phyloP scores from a whole-genome alignment of 2,888 invertebrate species.

The Capitulum mitella region DNA sequence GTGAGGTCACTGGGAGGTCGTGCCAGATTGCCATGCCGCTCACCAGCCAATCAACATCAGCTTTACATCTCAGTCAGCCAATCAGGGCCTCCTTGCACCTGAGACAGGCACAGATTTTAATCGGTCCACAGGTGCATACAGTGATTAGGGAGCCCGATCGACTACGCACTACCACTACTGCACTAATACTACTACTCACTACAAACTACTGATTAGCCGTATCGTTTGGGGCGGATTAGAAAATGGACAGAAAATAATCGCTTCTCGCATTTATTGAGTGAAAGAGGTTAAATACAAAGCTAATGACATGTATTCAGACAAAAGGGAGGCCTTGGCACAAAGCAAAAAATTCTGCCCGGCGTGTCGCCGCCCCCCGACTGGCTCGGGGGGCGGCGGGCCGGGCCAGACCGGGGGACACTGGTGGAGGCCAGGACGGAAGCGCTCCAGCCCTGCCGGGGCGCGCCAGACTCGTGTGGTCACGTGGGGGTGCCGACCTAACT shows the following conservation, averaged over 20 bases:
- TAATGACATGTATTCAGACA: slow-evolving; percentile 12
- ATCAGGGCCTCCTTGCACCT: slow-evolving; percentile 6
- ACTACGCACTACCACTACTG: slow-evolving; percentile 20
- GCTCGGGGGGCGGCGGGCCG: background rate
- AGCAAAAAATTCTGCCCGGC: background rate
- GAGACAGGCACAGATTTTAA: slow-evolving; percentile 20
- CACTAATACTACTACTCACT: slow-evolving; percentile 15
- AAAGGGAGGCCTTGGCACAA: slow-evolving; percentile 22
- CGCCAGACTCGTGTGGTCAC: background rate
- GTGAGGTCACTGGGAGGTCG: slow-evolving; percentile 36
- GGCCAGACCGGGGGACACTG: background rate
- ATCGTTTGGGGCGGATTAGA: slow-evolving; percentile 6
- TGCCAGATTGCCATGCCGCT: slow-evolving; percentile 35
- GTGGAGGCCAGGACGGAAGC: background rate
- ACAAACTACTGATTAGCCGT: slow-evolving; percentile 23
- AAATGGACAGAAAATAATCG: slow-evolving; percentile 22
- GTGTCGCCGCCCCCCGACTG: background rate
- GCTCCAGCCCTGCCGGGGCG: background rate
- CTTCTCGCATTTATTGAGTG: slow-evolving; percentile 15
- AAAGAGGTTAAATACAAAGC: slow-evolving; percentile 22
- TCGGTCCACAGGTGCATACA: slow-evolving; percentile 9
- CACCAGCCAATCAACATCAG: slow-evolving; percentile 33
- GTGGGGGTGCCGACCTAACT: background rate
- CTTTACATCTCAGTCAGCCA: slow-evolving; percentile 23
- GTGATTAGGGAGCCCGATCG: slow-evolving; percentile 4